Conservation (phyloP, 2,888 invertebrate genomes). For the Standfussiana lucernea region DNA sequence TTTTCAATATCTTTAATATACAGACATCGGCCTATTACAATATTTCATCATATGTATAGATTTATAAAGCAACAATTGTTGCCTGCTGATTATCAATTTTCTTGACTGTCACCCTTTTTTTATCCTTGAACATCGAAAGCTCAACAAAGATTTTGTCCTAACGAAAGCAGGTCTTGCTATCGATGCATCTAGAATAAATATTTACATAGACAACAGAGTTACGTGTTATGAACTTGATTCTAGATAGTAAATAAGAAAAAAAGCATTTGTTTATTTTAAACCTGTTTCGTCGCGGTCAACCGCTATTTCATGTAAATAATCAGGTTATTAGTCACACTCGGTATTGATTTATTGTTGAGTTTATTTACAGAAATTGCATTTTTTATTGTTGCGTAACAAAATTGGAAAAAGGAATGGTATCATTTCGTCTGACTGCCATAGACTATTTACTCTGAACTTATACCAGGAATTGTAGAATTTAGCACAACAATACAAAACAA, state of each 20-base stretch:
- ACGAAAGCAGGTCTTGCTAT: neutral
- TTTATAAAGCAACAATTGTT: neutral
- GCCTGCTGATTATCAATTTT: neutral
- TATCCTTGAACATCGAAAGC: neutral
- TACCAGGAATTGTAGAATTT: too few relatives aligned
- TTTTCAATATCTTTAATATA: too few relatives aligned
- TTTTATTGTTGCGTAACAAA: neutral
- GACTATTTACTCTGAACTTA: neutral
- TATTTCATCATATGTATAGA: too few relatives aligned
- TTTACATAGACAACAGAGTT: neutral
- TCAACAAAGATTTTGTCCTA: neutral
- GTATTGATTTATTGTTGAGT: conserved; percentile 9
- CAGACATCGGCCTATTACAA: too few relatives aligned
- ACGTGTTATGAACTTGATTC: conserved; percentile 18
- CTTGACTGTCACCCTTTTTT: neutral
- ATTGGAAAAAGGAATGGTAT: neutral
- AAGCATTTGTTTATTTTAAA: conserved; percentile 40
- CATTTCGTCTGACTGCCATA: neutral
- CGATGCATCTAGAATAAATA: neutral
- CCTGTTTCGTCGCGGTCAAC: conserved; percentile 49
- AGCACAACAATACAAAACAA: too few relatives aligned
- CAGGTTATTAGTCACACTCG: conserved; percentile 43
- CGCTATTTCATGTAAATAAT: conserved; percentile 37
- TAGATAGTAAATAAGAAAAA: conserved; percentile 37
- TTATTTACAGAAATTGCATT: conserved; percentile 20